These are phyloP conservation scores for Fragum whitleyi DNA, from an alignment of 2,888 invertebrate genomes.

Conservation along the genomic window DNA sequence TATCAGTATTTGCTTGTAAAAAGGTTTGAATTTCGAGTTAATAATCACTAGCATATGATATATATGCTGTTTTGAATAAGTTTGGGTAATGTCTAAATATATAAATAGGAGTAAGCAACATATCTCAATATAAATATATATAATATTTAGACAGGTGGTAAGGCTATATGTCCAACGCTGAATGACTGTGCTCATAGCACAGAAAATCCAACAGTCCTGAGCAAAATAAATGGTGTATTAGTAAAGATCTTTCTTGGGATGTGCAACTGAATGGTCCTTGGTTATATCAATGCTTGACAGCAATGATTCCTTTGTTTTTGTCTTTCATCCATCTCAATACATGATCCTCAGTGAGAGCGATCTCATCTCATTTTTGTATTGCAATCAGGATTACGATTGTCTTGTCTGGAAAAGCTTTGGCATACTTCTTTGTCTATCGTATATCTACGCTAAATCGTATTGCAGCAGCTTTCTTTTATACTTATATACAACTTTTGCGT, in stretches of 20 bases:
- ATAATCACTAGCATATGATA: neutral
- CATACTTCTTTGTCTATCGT: neutral
- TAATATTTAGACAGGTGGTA: slow-evolving; percentile 18
- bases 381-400: neutral
- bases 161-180: slow-evolving; percentile 53
- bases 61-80: slow-evolving; percentile 31
- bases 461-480: neutral
- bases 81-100: slow-evolving; percentile 35
- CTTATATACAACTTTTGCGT: neutral
- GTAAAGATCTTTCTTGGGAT: slow-evolving; percentile 27
- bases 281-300: neutral
- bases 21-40: neutral
- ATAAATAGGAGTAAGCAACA: slow-evolving; percentile 19
- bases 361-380: neutral
- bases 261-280: slow-evolving; percentile 17
- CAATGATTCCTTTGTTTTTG: neutral
- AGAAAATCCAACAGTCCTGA: slow-evolving; percentile 58
- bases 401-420: neutral
- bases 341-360: slow-evolving; percentile 18
- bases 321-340: slow-evolving; percentile 9
- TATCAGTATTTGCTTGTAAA: neutral
- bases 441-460: neutral
- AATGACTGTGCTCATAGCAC: slow-evolving; percentile 45
- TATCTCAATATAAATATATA: neutral
- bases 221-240: slow-evolving; percentile 55